phyloP scores from a whole-genome alignment of 2,797 vertebrate species.

The Smutsia gigantea region DNA sequence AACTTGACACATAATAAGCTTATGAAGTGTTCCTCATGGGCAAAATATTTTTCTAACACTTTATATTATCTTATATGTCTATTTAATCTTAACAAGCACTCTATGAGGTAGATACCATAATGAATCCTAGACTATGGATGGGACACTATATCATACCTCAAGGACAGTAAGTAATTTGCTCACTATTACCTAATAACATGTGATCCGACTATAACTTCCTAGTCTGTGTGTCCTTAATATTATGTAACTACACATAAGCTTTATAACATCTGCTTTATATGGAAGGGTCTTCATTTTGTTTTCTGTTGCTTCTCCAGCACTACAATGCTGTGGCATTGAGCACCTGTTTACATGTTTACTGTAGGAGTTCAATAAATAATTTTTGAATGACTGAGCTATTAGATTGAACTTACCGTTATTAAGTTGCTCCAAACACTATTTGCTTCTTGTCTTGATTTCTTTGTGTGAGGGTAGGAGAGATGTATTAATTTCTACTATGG shows the following conservation, averaged over 20 bases:
- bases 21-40: neutral
- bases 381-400: neutral
- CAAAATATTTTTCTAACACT: neutral
- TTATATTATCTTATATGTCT: neutral
- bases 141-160: neutral
- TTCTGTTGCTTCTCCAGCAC: neutral
- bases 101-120: neutral
- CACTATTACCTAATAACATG: neutral
- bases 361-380: neutral
- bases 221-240: neutral
- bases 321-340: too few relatives aligned
- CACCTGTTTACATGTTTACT: too few relatives aligned
- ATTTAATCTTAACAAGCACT: neutral
- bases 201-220: neutral
- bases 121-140: neutral
- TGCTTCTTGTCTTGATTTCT: neutral
- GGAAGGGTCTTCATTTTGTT: neutral
- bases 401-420: neutral
- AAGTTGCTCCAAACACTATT: neutral
- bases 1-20: neutral
- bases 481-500: neutral
- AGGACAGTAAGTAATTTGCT: neutral
- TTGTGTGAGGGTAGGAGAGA: neutral
- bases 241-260: neutral
- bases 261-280: neutral